These are phyloP conservation scores for Pentalonia nigronervosa DNA, from an alignment of 1,140 invertebrate species.

Conservation along the genomic window DNA sequence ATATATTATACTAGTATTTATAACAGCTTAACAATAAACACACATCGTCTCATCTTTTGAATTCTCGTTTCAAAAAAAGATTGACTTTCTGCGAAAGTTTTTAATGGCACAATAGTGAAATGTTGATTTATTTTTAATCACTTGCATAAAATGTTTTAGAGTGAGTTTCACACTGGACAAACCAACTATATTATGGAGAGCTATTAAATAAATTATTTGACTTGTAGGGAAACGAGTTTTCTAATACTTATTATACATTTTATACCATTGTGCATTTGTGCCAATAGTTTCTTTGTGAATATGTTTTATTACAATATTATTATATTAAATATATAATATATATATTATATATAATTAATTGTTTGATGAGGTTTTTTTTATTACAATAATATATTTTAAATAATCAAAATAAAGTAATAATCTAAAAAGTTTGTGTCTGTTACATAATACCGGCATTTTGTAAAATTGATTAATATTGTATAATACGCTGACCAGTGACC, in stretches of 20 bases:
- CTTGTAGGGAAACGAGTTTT: conserved; percentile 12
- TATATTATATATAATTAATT: too few species aligned
- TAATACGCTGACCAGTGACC: background rate
- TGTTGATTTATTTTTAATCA: background rate
- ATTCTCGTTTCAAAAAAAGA: background rate
- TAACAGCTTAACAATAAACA: background rate
- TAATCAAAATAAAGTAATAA: background rate
- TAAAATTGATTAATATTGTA: background rate
- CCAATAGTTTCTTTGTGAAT: background rate
- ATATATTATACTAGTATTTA: background rate
- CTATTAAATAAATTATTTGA: background rate
- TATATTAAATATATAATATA: too few species aligned
- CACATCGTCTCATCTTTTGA: background rate
- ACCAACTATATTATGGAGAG: conserved; percentile 8
- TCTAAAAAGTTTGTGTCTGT: background rate
- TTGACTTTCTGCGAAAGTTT: background rate
- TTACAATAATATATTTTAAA: background rate
- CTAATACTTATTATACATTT: background rate
- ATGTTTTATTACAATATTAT: background rate
- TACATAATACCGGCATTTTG: background rate
- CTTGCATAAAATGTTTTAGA: background rate
- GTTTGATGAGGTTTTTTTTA: background rate
- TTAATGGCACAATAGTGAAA: background rate
- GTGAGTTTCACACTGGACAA: background rate
- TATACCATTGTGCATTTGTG: background rate